These are phyloP conservation scores for Trichechus manatus DNA, from an alignment of 2,113 vertebrate genomes.

Conservation along the genomic window DNA sequence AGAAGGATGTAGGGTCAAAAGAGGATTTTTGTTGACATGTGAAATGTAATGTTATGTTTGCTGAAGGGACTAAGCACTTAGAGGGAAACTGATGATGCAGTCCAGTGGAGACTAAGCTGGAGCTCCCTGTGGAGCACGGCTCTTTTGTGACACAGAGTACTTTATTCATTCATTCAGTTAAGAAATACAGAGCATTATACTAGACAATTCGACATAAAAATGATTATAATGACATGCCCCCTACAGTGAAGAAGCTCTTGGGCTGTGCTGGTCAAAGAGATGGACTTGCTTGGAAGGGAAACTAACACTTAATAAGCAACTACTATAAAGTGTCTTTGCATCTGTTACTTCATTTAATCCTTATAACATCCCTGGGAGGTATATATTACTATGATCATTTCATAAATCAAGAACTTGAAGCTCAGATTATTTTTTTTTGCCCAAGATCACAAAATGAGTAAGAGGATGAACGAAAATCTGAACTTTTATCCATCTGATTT, in stretches of 20 bases:
- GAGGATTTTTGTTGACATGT: conserved; percentile 30
- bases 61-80: conserved; percentile 17
- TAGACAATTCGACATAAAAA: not conserved
- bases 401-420: conserved; percentile 33
- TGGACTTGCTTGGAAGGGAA: not conserved
- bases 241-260: not conserved
- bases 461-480: not conserved
- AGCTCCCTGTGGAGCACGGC: not conserved
- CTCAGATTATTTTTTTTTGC: conserved; percentile 42
- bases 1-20: not conserved
- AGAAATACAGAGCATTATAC: not conserved
- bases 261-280: not conserved
- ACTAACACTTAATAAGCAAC: not conserved
- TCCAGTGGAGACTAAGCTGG: not conserved
- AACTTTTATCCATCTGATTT: conserved; percentile 44
- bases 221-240: not conserved
- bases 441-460: conserved; percentile 23
- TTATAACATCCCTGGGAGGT: not conserved
- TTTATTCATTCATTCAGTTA: conserved; percentile 34
- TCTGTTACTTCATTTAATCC: conserved; percentile 42
- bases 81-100: not conserved
- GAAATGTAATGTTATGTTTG: conserved; percentile 12
- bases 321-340: not conserved
- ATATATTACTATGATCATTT: not conserved
- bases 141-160: conserved; percentile 22